Evolutionary conservation across 2,797 vertebrate genomes (phyloP).

Genomic region (Poeciliopsis presidionis): DNA sequence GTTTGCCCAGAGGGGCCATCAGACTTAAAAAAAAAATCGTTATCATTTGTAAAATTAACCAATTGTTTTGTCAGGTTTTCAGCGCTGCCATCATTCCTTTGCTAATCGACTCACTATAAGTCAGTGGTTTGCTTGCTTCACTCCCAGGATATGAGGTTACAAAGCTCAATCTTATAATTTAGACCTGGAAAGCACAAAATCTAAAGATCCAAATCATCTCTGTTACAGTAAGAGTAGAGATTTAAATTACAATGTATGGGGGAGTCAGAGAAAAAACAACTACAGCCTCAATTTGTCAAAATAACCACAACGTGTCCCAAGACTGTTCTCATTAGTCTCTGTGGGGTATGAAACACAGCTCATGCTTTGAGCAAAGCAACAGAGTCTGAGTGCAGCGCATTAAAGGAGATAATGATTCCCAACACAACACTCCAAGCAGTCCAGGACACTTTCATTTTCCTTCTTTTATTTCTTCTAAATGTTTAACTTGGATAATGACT

Average conservation of each 20-base stretch:
- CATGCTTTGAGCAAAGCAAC: constrained; percentile 50
- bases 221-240: constrained; percentile 56
- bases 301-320: constrained; percentile 58
- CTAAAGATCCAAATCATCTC: constrained; percentile 58
- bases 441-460: constrained; percentile 20
- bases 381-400: constrained; percentile 35
- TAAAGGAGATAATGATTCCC: constrained; percentile 67
- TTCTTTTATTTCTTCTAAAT: constrained; percentile 6
- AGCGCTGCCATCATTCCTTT: constrained; percentile 78
- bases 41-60: constrained; percentile 88
- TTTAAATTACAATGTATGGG: constrained; percentile 68
- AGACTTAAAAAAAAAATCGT: constrained; percentile 75
- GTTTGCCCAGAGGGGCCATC: constrained; percentile 72
- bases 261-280: constrained; percentile 65
- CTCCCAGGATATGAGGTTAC: constrained; percentile 72
- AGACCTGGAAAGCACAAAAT: constrained; percentile 41
- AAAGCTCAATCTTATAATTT: constrained; percentile 52
- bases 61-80: constrained; percentile 86
- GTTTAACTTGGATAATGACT: constrained; percentile 42
- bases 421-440: constrained; percentile 32
- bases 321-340: constrained; percentile 72
- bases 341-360: constrained; percentile 61
- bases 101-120: constrained; percentile 79
- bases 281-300: constrained; percentile 73
- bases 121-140: constrained; percentile 64